Conservation (phyloP, 2,797 vertebrate genomes). For the Enteromius trimaculatus region DNA sequence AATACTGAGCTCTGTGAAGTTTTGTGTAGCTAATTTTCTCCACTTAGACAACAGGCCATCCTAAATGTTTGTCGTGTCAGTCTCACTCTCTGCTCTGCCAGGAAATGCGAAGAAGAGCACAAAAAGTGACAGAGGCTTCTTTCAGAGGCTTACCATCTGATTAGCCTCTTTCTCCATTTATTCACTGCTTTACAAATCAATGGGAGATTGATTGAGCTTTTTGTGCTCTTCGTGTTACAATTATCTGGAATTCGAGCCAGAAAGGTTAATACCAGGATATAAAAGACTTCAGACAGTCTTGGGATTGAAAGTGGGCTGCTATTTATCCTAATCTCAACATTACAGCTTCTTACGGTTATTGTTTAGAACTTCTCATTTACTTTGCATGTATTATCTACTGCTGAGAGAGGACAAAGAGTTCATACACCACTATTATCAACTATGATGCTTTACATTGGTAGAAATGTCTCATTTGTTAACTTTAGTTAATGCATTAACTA, state of each 20-base stretch:
- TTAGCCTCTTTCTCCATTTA: constrained; percentile 51
- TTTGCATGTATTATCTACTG: neutral
- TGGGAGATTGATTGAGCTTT: constrained; percentile 62
- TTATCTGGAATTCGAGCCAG: constrained; percentile 34
- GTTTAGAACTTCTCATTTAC: neutral
- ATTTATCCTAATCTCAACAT: constrained; percentile 10
- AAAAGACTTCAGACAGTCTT: constrained; percentile 24
- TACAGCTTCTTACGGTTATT: neutral
- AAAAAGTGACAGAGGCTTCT: constrained; percentile 9
- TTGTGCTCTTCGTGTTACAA: constrained; percentile 53
- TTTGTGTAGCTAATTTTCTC: constrained; percentile 73
- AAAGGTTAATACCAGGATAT: constrained; percentile 6
- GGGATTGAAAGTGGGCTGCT: constrained; percentile 27
- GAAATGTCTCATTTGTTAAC: neutral
- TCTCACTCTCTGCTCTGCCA: constrained; percentile 20
- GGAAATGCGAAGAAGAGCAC: neutral
- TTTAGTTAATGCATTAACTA: neutral
- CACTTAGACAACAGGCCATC: constrained; percentile 90
- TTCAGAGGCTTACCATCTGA: constrained; percentile 54
- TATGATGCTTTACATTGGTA: neutral
- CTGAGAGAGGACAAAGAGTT: neutral
- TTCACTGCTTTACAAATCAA: constrained; percentile 55
- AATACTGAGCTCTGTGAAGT: constrained; percentile 56
- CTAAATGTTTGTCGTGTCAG: constrained; percentile 84
- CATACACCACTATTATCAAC: neutral